phyloP scores from a whole-genome alignment of 2,797 vertebrate genomes.

The Loriculus beryllinus region DNA sequence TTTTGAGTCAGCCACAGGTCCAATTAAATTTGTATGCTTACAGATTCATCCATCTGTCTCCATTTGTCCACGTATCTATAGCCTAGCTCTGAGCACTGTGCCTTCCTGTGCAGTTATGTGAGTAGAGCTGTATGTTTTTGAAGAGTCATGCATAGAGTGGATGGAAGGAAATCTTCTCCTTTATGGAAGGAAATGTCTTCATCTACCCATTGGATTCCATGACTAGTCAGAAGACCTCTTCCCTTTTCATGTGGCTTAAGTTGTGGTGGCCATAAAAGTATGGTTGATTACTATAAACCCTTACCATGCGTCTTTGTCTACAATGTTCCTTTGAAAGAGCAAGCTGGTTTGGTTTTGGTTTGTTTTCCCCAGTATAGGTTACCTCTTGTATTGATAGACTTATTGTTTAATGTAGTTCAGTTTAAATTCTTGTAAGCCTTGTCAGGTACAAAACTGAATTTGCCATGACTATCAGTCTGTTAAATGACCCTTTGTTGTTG shows the following conservation, averaged over 20 bases:
- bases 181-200: neutral
- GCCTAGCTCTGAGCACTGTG: neutral
- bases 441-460: neutral
- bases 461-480: neutral
- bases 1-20: neutral
- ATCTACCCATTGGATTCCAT: neutral
- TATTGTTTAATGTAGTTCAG: neutral
- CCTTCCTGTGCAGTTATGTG: neutral
- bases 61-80: fast-evolving
- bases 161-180: neutral
- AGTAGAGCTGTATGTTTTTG: neutral
- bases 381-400: neutral
- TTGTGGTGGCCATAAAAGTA: neutral
- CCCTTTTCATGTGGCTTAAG: neutral
- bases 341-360: neutral
- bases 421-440: neutral
- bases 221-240: neutral
- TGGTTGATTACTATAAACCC: neutral
- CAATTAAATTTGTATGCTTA: neutral
- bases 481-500: neutral
- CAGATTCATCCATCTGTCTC: neutral
- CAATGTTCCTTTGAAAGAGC: neutral
- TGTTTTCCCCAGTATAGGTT: neutral
- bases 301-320: neutral
- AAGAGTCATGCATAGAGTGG: neutral